These are phyloP conservation scores for Drosophila gaucha DNA, from an alignment of 2,888 invertebrate species.

Conservation along the genomic window DNA sequence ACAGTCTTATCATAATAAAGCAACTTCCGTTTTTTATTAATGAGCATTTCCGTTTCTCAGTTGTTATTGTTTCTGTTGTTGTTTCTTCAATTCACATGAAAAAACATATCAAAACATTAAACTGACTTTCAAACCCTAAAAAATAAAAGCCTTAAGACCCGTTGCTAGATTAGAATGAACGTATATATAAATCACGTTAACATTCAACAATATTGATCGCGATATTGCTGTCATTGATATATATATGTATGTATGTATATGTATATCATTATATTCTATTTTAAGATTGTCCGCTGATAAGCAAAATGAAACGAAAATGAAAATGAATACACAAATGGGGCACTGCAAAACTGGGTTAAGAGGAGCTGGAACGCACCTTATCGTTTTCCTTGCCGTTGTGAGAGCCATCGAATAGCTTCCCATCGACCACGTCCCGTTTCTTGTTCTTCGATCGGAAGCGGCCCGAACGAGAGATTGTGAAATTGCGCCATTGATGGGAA, in stretches of 20 bases:
- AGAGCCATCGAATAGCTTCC: slow-evolving; percentile 85
- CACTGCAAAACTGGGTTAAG: slow-evolving; percentile 17
- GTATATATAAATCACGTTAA: slow-evolving; percentile 6
- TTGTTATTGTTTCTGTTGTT: slow-evolving; percentile 21
- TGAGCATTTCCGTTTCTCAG: slow-evolving; percentile 60
- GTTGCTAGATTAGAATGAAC: slow-evolving; percentile 9
- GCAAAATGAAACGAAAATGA: slow-evolving; percentile 15
- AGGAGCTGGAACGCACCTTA: slow-evolving; percentile 53
- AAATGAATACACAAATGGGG: slow-evolving; percentile 13
- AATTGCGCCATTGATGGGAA: slow-evolving; percentile 83
- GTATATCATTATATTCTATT: slow-evolving; percentile 29
- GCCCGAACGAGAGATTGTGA: slow-evolving; percentile 87
- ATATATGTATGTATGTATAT: slow-evolving; percentile 22
- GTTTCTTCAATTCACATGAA: slow-evolving; percentile 36
- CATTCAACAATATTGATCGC: slow-evolving; percentile 32
- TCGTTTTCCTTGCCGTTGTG: slow-evolving; percentile 62
- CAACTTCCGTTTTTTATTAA: slow-evolving; percentile 68
- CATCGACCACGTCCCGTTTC: slow-evolving; percentile 86
- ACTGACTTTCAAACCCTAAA: slow-evolving; percentile 38
- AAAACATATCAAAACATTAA: slow-evolving; percentile 15
- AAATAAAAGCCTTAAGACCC: slow-evolving; percentile 37
- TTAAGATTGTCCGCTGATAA: slow-evolving; percentile 25
- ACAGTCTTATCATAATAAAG: slow-evolving; percentile 59
- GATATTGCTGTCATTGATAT: slow-evolving; percentile 12
- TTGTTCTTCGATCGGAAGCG: slow-evolving; percentile 86